Evolutionary conservation across 1,140 invertebrate genomes (phyloP), one percentile per base, ranked within the genome.

Genomic region (Ruditapes philippinarum): DNA sequence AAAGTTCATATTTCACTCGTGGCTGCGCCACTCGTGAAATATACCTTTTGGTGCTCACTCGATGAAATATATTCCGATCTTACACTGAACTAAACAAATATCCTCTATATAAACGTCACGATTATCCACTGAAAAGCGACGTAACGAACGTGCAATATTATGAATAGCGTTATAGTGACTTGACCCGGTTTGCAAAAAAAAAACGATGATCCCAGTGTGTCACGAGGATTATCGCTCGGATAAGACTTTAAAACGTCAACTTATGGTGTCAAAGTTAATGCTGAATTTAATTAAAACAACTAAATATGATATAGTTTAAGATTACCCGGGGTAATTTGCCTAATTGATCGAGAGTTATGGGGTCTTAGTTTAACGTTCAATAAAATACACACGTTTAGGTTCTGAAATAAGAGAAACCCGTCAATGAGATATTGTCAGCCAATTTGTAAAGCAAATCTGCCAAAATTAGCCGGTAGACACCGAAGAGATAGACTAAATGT

Each of bases 271-370:
- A 70, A 70, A 12, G 7, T 70, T 70, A 70, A 70, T 70, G 65
- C 3, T 70, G 65, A 70, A 70, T 70, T 70, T 70, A 36, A 70
- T 70, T 70, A 70, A 70, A 70, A 70, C 65, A 70, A 70, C 65
- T 38, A 70, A 70, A 70, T 70, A 70, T 70, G 65, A 70, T 70
- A 70, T 19, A 36, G 5, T 1, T 25, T 40, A 14, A 17, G 65
- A 36, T 70, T 38, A 70, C 38, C 9, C 36, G 33, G 33, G 3
- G 65, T 70, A 70, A 70, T 70, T 70, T 70, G 65, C 33, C 33
- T 70, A 70, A 70, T 70, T 70, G 65, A 17, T 38, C 65, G 60
- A 65, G 28, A 65, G 60, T 65, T 65, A 65, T 65, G 28, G 31
- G 60, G 60, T 65, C 36, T 70, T 31, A 12, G 4, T 9, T 70